Evolutionary conservation across 2,888 invertebrate species (phyloP).

Genomic region (Eupithecia exiguata): DNA sequence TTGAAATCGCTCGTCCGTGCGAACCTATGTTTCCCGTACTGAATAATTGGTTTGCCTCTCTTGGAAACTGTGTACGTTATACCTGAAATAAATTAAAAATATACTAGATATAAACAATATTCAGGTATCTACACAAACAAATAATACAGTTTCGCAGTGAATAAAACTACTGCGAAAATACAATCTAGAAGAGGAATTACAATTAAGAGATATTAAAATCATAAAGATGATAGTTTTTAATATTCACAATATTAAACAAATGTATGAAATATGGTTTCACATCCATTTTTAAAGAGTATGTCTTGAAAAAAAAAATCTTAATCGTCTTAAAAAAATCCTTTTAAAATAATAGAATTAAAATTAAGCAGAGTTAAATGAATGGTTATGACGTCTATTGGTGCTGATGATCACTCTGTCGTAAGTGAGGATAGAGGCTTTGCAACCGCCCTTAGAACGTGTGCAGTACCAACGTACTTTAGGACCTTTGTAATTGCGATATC

Average conservation of each 20-base stretch:
- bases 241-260: no score
- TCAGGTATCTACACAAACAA: no score
- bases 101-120: neutral
- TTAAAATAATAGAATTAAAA: no score
- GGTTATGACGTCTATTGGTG: conserved; percentile 45
- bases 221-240: no score
- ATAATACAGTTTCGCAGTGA: no score
- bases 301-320: no score
- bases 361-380: conserved; percentile 23
- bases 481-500: neutral
- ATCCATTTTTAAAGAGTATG: no score
- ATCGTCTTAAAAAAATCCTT: no score
- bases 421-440: conserved; percentile 45
- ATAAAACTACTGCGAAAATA: no score
- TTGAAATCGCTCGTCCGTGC: neutral
- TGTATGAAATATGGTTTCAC: no score
- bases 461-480: conserved; percentile 45
- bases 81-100: neutral
- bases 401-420: conserved; percentile 42
- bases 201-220: no score
- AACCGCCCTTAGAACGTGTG: conserved; percentile 34
- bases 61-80: neutral
- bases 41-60: conserved; percentile 7
- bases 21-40: neutral
- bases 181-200: no score